These are phyloP conservation scores for Myripristis jacobus DNA, from an alignment of 2,797 vertebrate genomes.

Conservation along the genomic window DNA sequence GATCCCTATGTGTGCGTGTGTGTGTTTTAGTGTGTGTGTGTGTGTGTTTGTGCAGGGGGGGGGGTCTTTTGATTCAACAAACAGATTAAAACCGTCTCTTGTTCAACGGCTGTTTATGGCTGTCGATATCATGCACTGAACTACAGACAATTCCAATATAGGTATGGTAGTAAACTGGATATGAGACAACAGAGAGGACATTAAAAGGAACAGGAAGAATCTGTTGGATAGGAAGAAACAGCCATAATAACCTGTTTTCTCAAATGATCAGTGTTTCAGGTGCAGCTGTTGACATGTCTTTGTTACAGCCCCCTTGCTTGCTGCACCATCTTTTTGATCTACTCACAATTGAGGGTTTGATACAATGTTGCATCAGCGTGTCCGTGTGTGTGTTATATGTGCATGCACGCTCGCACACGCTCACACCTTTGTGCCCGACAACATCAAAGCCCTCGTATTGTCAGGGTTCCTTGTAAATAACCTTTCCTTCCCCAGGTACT, in stretches of 20 bases:
- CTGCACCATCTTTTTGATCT: constrained; percentile 6
- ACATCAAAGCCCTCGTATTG: not conserved
- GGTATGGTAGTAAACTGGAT: not conserved
- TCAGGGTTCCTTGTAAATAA: not conserved
- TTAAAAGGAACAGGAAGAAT: not conserved
- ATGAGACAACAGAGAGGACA: not conserved
- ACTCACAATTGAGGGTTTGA: not conserved
- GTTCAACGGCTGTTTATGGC: too few relatives aligned
- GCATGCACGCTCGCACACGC: not conserved
- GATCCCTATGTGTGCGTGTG: too few relatives aligned
- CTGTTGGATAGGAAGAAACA: not conserved
- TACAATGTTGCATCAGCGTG: constrained; percentile 10
- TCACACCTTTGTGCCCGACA: constrained; percentile 5
- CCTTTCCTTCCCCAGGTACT: not conserved
- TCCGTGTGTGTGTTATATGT: not conserved
- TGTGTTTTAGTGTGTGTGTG: too few relatives aligned
- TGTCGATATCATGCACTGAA: not conserved
- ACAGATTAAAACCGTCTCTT: too few relatives aligned
- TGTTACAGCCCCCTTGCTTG: not conserved
- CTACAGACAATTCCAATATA: not conserved
- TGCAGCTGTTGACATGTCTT: not conserved
- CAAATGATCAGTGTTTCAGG: not conserved
- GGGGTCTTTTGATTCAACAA: too few relatives aligned
- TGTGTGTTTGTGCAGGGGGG: too few relatives aligned
- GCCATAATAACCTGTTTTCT: not conserved